These are phyloP conservation scores for Bombus huntii DNA, from an alignment of 1,140 invertebrate species.

Conservation along the genomic window DNA sequence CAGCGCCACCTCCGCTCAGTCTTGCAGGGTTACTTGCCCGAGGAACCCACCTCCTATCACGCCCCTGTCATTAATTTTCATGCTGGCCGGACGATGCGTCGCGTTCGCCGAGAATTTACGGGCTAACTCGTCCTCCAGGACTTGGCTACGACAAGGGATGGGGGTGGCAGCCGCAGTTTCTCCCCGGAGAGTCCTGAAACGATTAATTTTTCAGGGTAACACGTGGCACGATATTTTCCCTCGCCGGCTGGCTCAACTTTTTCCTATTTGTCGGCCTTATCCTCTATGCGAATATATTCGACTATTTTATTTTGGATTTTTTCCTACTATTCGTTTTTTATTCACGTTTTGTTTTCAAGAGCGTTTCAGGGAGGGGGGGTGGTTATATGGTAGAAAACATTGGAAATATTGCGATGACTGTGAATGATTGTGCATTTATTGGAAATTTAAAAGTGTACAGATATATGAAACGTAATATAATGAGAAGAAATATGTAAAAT, in stretches of 20 bases:
- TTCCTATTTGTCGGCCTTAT: slow-evolving; percentile 16
- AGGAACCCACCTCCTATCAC: slow-evolving; percentile 60
- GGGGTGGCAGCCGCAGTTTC: slow-evolving; percentile 1
- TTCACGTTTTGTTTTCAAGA: background rate
- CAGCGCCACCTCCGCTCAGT: slow-evolving; percentile 28
- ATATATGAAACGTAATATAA: too few relatives aligned
- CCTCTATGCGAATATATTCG: background rate
- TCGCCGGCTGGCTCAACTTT: slow-evolving; percentile 32
- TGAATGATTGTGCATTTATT: too few relatives aligned
- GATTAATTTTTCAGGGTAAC: slow-evolving; percentile 76
- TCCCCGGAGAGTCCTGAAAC: slow-evolving; percentile 40
- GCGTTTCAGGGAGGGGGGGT: background rate
- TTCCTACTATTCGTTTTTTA: background rate
- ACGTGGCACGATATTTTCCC: slow-evolving; percentile 63
- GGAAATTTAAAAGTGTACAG: too few relatives aligned
- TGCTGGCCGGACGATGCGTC: slow-evolving; percentile 70
- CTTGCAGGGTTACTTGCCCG: slow-evolving; percentile 35
- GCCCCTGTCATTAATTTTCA: slow-evolving; percentile 78
- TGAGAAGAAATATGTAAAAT: too few relatives aligned
- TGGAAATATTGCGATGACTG: background rate
- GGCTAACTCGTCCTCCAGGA: slow-evolving; percentile 57
- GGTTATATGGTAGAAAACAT: too few relatives aligned
- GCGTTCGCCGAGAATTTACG: slow-evolving; percentile 76
- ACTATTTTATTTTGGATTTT: background rate
- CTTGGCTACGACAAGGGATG: background rate